phyloP scores from a whole-genome alignment of 2,888 invertebrate species.

The Andricus curvator region DNA sequence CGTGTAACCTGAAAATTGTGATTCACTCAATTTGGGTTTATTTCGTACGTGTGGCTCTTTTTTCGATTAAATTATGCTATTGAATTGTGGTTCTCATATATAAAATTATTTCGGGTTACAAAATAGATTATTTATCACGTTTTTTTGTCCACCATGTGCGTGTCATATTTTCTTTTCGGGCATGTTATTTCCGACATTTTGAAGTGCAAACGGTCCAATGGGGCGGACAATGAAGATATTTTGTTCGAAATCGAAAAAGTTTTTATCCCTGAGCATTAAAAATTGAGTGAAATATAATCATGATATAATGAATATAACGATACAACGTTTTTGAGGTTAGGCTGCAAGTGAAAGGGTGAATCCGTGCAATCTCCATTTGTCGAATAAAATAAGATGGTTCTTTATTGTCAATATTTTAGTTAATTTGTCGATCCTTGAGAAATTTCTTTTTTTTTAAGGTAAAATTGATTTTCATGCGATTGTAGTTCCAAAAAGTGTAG shows the following conservation, averaged over 20 bases:
- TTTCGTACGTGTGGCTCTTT: neutral
- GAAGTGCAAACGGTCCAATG: neutral
- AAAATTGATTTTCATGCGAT: neutral
- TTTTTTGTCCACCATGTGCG: neutral
- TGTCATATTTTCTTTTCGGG: neutral
- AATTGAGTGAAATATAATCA: neutral
- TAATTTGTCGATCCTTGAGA: neutral
- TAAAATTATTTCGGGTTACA: neutral
- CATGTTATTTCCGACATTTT: neutral
- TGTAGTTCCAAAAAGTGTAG: neutral
- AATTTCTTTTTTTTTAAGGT: neutral
- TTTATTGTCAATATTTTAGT: neutral
- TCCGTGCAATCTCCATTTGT: neutral
- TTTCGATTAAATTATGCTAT: neutral
- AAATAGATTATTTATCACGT: neutral
- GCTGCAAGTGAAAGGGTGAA: neutral
- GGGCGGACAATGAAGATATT: neutral
- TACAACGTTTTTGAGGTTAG: conserved; percentile 6
- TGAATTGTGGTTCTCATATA: neutral
- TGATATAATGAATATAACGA: neutral
- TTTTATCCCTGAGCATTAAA: neutral
- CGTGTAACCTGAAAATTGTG: conserved; percentile 8
- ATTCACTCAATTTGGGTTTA: neutral
- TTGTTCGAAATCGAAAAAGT: neutral
- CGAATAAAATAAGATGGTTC: neutral